Conservation (phyloP, 2,888 invertebrate species). For the Hydriomena furcata region DNA sequence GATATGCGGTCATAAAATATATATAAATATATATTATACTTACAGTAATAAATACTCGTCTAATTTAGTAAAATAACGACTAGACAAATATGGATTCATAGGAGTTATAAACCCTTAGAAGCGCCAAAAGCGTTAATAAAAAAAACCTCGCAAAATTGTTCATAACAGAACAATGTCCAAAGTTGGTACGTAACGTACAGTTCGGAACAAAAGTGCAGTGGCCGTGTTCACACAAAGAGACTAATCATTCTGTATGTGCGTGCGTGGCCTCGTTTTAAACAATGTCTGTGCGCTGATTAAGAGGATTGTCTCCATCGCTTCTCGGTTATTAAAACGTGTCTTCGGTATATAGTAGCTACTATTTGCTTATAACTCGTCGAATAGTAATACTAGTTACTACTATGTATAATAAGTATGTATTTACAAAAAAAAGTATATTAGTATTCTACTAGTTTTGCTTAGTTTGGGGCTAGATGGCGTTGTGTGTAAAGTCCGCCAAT, state of each 20-base stretch:
- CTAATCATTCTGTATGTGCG: constrained; percentile 75
- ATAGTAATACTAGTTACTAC: too few species aligned
- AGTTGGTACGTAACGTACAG: constrained; percentile 42
- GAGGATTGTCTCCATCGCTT: constrained; percentile 81
- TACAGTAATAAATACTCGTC: too few species aligned
- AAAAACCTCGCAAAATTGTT: constrained; percentile 43
- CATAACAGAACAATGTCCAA: constrained; percentile 49
- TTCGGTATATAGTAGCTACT: constrained; percentile 43
- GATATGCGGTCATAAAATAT: too few species aligned
- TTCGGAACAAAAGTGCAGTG: constrained; percentile 66
- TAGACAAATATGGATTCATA: too few species aligned
- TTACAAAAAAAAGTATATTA: too few species aligned
- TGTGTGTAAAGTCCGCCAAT: too few species aligned
- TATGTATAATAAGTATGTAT: too few species aligned
- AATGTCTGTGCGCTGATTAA: constrained; percentile 80
- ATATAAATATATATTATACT: too few species aligned
- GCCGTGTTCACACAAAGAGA: constrained; percentile 56
- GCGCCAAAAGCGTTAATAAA: constrained; percentile 31
- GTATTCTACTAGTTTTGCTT: too few species aligned
- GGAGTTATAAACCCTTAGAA: constrained; percentile 6
- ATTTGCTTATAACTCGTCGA: too few species aligned
- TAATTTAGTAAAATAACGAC: too few species aligned
- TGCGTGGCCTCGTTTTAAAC: constrained; percentile 80
- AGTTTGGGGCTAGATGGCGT: too few species aligned
- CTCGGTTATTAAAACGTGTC: constrained; percentile 80